Evolutionary conservation across 2,113 vertebrate genomes (phyloP).

Genomic region (Percopsis transmontana): DNA sequence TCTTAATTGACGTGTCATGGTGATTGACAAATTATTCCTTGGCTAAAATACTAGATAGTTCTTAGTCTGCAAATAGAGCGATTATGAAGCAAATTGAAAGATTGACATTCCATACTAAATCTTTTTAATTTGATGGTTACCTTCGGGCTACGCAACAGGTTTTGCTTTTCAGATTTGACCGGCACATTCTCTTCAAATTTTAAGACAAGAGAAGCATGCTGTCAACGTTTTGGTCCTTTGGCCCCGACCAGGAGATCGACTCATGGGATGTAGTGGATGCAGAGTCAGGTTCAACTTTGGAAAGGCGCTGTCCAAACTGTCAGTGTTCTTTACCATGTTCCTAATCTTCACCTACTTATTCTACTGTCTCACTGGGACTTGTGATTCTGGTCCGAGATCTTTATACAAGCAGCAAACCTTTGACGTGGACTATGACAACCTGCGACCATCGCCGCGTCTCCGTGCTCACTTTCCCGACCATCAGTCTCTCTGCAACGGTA

Average conservation of each 20-base stretch:
- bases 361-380: slow-evolving; percentile 79
- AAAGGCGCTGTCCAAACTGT: slow-evolving; percentile 75
- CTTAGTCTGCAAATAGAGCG: not conserved
- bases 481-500: slow-evolving; percentile 28
- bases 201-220: slow-evolving; percentile 68
- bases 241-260: slow-evolving; percentile 68
- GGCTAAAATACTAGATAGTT: not conserved
- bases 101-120: not conserved
- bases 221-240: slow-evolving; percentile 58
- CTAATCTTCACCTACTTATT: slow-evolving; percentile 82
- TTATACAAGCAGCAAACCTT: slow-evolving; percentile 33
- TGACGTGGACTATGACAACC: slow-evolving; percentile 52
- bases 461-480: slow-evolving; percentile 14
- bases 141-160: slow-evolving; percentile 61
- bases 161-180: slow-evolving; percentile 6
- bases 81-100: slow-evolving; percentile 26
- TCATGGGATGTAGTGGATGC: slow-evolving; percentile 84
- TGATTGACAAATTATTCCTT: slow-evolving; percentile 25
- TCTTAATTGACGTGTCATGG: slow-evolving; percentile 10
- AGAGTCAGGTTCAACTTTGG: slow-evolving; percentile 73
- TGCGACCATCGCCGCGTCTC: slow-evolving; percentile 45
- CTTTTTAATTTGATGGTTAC: slow-evolving; percentile 21
- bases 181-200: slow-evolving; percentile 17
- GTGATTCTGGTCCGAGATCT: slow-evolving; percentile 65
- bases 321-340: slow-evolving; percentile 80